phyloP scores from a whole-genome alignment of 2,113 vertebrate species.

The Callipepla squamata region DNA sequence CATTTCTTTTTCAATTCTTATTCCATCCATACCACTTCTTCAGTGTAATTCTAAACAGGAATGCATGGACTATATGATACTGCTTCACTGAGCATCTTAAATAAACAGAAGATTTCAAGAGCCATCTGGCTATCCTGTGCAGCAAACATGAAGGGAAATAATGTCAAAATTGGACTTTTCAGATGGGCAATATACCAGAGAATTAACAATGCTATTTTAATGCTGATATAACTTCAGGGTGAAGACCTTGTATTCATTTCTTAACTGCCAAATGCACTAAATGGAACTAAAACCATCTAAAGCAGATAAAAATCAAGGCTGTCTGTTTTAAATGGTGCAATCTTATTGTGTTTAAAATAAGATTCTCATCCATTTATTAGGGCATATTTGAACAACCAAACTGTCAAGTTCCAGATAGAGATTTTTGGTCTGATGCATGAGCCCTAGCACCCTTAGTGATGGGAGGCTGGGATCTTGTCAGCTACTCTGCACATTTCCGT shows the following conservation, averaged over 20 bases:
- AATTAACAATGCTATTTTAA: slow-evolving; percentile 13
- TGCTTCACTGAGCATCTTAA: slow-evolving; percentile 8
- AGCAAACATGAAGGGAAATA: background rate
- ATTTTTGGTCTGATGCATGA: background rate
- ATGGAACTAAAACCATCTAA: background rate
- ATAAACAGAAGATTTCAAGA: slow-evolving; percentile 49
- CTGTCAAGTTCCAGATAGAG: background rate
- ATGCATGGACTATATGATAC: background rate
- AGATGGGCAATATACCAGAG: background rate
- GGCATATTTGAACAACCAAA: background rate
- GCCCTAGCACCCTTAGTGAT: background rate
- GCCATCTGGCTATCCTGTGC: slow-evolving; percentile 45
- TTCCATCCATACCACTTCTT: slow-evolving; percentile 15
- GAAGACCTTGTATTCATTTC: background rate
- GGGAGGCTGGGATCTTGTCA: background rate
- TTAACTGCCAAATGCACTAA: background rate
- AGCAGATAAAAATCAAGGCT: background rate
- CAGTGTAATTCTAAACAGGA: background rate
- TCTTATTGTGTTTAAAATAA: background rate
- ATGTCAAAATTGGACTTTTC: slow-evolving; percentile 25
- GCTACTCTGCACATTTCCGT: background rate
- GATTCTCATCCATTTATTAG: background rate
- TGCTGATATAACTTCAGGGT: background rate
- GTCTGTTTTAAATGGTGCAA: background rate
- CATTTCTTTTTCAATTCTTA: slow-evolving; percentile 49